phyloP scores from a whole-genome alignment of 2,113 vertebrate species.

The Thymallus thymallus region DNA sequence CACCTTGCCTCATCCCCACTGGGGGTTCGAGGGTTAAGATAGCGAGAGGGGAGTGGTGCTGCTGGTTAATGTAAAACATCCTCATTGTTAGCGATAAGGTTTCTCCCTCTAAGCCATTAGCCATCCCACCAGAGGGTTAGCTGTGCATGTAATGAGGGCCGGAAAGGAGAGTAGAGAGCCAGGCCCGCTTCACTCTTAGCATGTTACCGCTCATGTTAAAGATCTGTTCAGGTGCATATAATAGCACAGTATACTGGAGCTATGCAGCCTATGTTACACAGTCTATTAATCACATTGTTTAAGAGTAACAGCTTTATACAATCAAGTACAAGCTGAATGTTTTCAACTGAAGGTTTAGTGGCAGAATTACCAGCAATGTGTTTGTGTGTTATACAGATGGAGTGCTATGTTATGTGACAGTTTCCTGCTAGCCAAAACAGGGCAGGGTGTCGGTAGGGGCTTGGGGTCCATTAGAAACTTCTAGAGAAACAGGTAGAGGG shows the following conservation, averaged over 20 bases:
- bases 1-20: not conserved
- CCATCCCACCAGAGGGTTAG: slow-evolving; percentile 7
- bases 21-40: not conserved
- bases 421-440: not conserved
- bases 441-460: not conserved
- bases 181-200: too few relatives aligned
- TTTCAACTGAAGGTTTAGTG: not conserved
- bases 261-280: not conserved
- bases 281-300: not conserved
- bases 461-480: too few relatives aligned
- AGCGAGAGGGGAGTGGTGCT: not conserved
- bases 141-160: not conserved
- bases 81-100: slow-evolving; percentile 1
- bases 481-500: too few relatives aligned
- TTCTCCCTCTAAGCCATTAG: not conserved
- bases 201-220: not conserved
- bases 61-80: slow-evolving; percentile 13
- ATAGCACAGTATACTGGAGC: slow-evolving; percentile 1
- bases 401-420: not conserved
- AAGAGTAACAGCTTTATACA: not conserved
- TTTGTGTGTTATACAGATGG: not conserved
- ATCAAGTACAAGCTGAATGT: too few relatives aligned
- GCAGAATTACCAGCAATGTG: not conserved
- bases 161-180: slow-evolving; percentile 1
- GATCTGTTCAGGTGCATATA: not conserved